These are phyloP conservation scores for Hyphantria cunea DNA, from an alignment of 1,140 invertebrate species.

Conservation along the genomic window DNA sequence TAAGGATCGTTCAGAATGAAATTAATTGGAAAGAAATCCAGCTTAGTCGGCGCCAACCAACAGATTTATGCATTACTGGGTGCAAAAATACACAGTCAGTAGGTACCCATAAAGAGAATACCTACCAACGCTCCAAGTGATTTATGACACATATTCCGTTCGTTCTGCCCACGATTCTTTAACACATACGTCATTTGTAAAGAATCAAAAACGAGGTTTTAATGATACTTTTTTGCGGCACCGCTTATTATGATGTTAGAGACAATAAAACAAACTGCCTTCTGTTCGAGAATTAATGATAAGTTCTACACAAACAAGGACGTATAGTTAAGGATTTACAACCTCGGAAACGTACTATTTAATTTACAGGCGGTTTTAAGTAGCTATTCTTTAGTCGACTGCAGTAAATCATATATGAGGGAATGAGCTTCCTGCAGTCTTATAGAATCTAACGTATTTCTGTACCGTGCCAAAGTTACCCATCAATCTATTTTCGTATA, in stretches of 20 bases:
- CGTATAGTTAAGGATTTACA: conserved; percentile 57
- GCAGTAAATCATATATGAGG: background rate
- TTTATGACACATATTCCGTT: conserved; percentile 21
- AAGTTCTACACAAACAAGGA: conserved; percentile 29
- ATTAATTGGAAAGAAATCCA: conserved; percentile 7
- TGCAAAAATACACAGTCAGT: conserved; percentile 20
- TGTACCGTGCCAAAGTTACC: background rate
- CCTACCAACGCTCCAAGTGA: conserved; percentile 19
- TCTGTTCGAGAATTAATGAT: conserved; percentile 22
- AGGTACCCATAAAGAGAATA: conserved; percentile 10
- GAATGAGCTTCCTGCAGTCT: conserved; percentile 22
- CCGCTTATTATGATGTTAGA: conserved; percentile 17
- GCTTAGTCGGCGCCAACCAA: conserved; percentile 12
- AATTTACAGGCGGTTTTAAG: conserved; percentile 18
- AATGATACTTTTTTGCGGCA: conserved; percentile 11
- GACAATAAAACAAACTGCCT: conserved; percentile 15
- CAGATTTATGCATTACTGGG: conserved; percentile 24
- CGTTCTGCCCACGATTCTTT: conserved; percentile 25
- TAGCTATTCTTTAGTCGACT: conserved; percentile 1
- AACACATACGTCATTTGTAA: conserved; percentile 21
- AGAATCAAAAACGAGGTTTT: conserved; percentile 23
- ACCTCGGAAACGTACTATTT: conserved; percentile 45
- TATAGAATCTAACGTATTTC: conserved; percentile 17
- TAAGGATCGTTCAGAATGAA: conserved; percentile 12
- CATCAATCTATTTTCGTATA: conserved; percentile 16